Evolutionary conservation across 1,140 invertebrate species (phyloP).

Genomic region (Paracyclopina nana): DNA sequence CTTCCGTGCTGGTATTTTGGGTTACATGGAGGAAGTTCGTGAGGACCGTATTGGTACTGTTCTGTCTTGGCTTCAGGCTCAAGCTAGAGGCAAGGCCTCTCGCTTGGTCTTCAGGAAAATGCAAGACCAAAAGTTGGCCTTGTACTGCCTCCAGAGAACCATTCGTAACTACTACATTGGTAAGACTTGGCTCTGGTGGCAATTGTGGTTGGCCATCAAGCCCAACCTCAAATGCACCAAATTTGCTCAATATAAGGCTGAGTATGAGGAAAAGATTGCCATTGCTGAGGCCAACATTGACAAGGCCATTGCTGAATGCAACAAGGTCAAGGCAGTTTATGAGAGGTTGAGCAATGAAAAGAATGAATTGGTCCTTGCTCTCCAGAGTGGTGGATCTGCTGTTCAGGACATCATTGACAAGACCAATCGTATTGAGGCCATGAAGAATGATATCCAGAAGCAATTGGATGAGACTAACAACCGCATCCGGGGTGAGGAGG

Average conservation of each 20-base stretch:
- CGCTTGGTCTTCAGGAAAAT: conserved; percentile 90
- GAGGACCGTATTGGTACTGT: conserved; percentile 96
- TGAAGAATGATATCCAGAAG: conserved; percentile 11
- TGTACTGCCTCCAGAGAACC: conserved; percentile 96
- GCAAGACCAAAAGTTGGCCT: conserved; percentile 62
- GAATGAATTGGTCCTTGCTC: conserved; percentile 58
- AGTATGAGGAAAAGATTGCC: conserved; percentile 61
- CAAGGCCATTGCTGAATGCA: conserved; percentile 83
- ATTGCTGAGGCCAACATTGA: conserved; percentile 83
- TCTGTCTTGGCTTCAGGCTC: conserved; percentile 93
- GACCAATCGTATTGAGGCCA: conserved; percentile 15
- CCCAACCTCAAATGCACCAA: conserved; percentile 94
- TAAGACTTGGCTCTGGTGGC: conserved; percentile 99
- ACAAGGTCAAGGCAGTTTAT: conserved; percentile 85
- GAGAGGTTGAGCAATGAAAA: conserved; percentile 59
- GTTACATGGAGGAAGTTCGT: conserved; percentile 99
- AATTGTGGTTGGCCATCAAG: conserved; percentile 97
- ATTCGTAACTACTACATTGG: conserved; percentile 93
- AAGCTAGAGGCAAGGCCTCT: conserved; percentile 59
- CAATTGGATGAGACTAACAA: background rate
- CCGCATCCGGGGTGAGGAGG: conserved; percentile 7
- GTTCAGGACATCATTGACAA: conserved; percentile 17
- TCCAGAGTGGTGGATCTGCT: conserved; percentile 26
- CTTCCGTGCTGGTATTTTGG: conserved; percentile 98
- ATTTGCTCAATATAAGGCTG: conserved; percentile 35